Conservation (phyloP, 53 echinoderm and acorn worm genomes). For the Temnopleurus reevesii region DNA sequence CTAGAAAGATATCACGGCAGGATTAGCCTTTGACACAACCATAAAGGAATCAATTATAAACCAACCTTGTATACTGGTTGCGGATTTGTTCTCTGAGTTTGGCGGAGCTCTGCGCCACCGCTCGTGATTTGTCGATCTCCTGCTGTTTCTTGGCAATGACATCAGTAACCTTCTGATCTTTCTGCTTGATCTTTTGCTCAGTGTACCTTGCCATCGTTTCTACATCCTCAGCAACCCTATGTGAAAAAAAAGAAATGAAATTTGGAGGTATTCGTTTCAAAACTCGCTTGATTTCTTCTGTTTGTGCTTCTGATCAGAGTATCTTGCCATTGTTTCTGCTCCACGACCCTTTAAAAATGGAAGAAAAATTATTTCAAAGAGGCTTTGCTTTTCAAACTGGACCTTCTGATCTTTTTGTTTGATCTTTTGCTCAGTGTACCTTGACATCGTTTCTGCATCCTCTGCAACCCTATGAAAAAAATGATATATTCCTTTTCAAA, state of each 20-base stretch:
- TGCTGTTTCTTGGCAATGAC: conserved; percentile 12
- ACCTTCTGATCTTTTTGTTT: too few relatives aligned
- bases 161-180: not conserved
- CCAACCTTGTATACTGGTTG: conserved; percentile 23
- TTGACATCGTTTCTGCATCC: too few relatives aligned
- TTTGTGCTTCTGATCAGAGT: not conserved
- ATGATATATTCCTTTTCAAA: not conserved
- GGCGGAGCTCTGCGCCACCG: conserved; percentile 26
- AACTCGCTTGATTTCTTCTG: not conserved
- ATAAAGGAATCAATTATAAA: too few relatives aligned
- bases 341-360: too few relatives aligned
- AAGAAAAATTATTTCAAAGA: too few relatives aligned
- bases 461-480: too few relatives aligned
- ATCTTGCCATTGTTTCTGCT: not conserved
- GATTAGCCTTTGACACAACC: too few relatives aligned
- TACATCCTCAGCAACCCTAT: conserved; percentile 19
- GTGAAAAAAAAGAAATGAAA: too few relatives aligned
- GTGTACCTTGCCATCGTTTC: conserved; percentile 1
- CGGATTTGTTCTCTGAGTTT: conserved; percentile 16
- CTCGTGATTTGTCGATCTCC: conserved; percentile 9
- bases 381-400: too few relatives aligned
- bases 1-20: too few relatives aligned
- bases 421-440: too few relatives aligned
- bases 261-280: too few relatives aligned
- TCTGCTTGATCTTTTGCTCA: conserved; percentile 18